A percentile compares a stretch with the other conserved stretches of the same genome.
phyloP scores from a whole-genome alignment of 2,113 vertebrate genomes.

The Epinephelus lanceolatus region DNA sequence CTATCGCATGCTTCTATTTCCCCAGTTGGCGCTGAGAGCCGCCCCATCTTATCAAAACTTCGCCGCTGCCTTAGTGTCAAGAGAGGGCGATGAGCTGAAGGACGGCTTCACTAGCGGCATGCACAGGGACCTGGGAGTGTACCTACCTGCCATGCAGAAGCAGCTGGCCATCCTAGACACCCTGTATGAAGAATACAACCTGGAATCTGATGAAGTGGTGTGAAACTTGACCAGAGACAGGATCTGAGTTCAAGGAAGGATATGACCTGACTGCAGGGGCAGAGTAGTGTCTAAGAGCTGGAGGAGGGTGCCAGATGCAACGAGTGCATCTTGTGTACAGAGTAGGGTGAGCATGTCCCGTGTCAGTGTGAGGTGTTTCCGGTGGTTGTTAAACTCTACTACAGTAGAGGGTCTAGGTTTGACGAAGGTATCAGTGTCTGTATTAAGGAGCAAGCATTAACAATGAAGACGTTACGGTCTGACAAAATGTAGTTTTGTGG shows the following conservation, averaged over 20 bases:
- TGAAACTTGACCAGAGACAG: slow-evolving; percentile 75
- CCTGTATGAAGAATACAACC: slow-evolving; percentile 93
- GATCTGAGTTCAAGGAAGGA: background rate
- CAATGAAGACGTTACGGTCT: slow-evolving; percentile 19
- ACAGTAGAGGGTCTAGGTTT: slow-evolving; percentile 17
- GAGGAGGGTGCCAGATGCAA: slow-evolving; percentile 30
- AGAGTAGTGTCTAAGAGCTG: slow-evolving; percentile 13
- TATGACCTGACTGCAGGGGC: background rate
- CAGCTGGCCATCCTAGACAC: slow-evolving; percentile 93
- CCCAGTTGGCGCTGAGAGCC: slow-evolving; percentile 93
- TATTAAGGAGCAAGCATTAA: slow-evolving; percentile 36
- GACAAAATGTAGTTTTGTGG: slow-evolving; percentile 21
- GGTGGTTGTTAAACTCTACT: slow-evolving; percentile 31
- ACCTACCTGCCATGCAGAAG: slow-evolving; percentile 95
- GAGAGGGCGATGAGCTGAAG: slow-evolving; percentile 89
- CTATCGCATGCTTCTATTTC: background rate
- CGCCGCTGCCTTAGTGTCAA: slow-evolving; percentile 90
- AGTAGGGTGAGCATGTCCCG: slow-evolving; percentile 37
- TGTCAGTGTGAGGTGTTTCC: slow-evolving; percentile 36
- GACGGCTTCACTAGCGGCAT: slow-evolving; percentile 88
- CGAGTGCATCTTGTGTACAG: slow-evolving; percentile 40
- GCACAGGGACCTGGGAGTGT: slow-evolving; percentile 92
- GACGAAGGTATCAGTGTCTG: slow-evolving; percentile 49
- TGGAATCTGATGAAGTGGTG: slow-evolving; percentile 97
- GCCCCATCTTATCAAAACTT: slow-evolving; percentile 94